phyloP scores from a whole-genome alignment of 2,113 vertebrate genomes.

The Thomomys bottae region DNA sequence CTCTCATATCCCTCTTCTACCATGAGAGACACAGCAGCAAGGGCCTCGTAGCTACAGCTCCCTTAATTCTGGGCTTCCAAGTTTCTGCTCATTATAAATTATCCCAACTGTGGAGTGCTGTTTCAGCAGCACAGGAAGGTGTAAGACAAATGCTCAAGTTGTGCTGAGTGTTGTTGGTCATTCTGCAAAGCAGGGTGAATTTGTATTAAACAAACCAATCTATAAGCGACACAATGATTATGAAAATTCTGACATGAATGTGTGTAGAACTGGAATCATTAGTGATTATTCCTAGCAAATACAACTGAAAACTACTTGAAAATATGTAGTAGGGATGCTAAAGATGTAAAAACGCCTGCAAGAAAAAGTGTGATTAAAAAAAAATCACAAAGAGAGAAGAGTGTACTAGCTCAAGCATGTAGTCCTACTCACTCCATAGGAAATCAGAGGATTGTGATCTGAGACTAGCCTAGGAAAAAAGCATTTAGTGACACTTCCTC shows the following conservation, averaged over 20 bases:
- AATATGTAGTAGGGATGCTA: not conserved
- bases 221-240: not conserved
- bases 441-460: too few relatives aligned
- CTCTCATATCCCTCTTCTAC: not conserved
- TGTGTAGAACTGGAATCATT: not conserved
- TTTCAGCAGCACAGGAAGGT: not conserved
- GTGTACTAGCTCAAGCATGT: too few relatives aligned
- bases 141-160: not conserved
- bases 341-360: slow-evolving; percentile 8
- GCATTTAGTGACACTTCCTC: too few relatives aligned
- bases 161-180: not conserved
- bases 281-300: not conserved
- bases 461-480: too few relatives aligned
- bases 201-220: slow-evolving; percentile 14
- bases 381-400: not conserved
- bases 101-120: not conserved
- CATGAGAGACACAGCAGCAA: too few relatives aligned
- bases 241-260: not conserved
- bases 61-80: too few relatives aligned
- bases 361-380: slow-evolving; percentile 16
- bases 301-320: not conserved
- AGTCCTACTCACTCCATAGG: too few relatives aligned
- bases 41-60: too few relatives aligned
- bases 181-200: not conserved
- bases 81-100: not conserved